These are phyloP conservation scores for Tiliacea citrago DNA, from an alignment of 2,888 invertebrate species.

Conservation along the genomic window DNA sequence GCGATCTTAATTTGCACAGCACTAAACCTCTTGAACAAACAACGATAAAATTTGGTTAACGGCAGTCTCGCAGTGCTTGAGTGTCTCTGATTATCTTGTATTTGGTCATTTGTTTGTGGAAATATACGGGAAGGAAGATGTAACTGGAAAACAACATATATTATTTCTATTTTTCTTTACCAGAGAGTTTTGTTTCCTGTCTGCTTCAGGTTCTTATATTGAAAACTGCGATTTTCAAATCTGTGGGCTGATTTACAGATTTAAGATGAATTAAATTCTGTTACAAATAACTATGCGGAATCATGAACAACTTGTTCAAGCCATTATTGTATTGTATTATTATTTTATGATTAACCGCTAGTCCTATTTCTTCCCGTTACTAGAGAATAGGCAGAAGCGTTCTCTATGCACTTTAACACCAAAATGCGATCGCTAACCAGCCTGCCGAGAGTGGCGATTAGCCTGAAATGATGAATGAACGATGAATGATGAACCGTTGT, in stretches of 20 bases:
- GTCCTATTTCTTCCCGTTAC: too few relatives aligned
- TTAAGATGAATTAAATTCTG: background rate
- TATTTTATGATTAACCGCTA: too few relatives aligned
- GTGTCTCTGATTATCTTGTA: slow-evolving; percentile 24
- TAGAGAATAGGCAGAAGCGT: too few relatives aligned
- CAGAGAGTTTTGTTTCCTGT: background rate
- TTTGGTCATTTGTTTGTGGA: slow-evolving; percentile 20
- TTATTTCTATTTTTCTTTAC: background rate
- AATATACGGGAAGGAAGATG: background rate
- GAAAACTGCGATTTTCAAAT: background rate
- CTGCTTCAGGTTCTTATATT: background rate
- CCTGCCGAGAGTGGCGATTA: too few relatives aligned
- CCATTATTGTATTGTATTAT: background rate
- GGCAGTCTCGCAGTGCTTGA: background rate
- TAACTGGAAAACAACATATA: background rate
- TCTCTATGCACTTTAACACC: too few relatives aligned
- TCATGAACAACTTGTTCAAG: background rate
- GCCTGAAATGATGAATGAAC: too few relatives aligned
- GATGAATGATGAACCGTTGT: too few relatives aligned
- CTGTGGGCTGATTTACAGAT: background rate
- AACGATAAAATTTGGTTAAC: slow-evolving; percentile 49
- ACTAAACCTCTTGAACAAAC: slow-evolving; percentile 44
- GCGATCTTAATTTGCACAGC: slow-evolving; percentile 32
- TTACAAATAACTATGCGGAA: too few relatives aligned
- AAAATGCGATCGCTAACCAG: too few relatives aligned